phyloP scores from a whole-genome alignment of 2,113 vertebrate genomes.

The Istiophorus platypterus region DNA sequence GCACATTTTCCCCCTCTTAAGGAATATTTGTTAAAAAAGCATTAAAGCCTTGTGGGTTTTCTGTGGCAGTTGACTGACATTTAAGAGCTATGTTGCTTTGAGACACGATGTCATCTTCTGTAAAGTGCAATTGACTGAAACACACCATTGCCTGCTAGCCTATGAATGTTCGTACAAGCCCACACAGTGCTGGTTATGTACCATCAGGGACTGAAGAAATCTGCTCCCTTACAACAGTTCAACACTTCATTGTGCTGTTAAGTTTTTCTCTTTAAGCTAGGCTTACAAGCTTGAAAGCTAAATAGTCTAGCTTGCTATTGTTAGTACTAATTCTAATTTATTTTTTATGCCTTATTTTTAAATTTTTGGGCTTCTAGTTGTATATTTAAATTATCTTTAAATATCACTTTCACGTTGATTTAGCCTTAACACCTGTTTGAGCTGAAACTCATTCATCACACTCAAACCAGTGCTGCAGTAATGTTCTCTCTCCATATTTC shows the following conservation, averaged over 20 bases:
- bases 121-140: background rate
- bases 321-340: too few species aligned
- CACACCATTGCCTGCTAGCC: background rate
- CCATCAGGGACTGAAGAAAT: background rate
- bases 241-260: background rate
- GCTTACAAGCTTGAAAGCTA: too few species aligned
- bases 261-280: background rate
- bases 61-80: background rate
- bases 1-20: too few species aligned
- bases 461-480: background rate
- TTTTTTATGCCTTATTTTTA: too few species aligned
- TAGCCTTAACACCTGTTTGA: conserved; percentile 29
- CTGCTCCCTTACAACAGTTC: background rate
- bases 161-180: background rate
- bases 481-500: conserved; percentile 49
- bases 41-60: background rate
- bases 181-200: background rate
- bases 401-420: conserved; percentile 18
- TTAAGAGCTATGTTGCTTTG: too few species aligned
- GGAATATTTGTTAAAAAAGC: background rate
- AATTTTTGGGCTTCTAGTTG: too few species aligned
- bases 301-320: too few species aligned
- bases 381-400: background rate
- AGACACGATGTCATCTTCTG: too few species aligned
- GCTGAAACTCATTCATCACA: conserved; percentile 36